Conservation (phyloP, 2,797 vertebrate species). For the Coranthus polyacanthus region DNA sequence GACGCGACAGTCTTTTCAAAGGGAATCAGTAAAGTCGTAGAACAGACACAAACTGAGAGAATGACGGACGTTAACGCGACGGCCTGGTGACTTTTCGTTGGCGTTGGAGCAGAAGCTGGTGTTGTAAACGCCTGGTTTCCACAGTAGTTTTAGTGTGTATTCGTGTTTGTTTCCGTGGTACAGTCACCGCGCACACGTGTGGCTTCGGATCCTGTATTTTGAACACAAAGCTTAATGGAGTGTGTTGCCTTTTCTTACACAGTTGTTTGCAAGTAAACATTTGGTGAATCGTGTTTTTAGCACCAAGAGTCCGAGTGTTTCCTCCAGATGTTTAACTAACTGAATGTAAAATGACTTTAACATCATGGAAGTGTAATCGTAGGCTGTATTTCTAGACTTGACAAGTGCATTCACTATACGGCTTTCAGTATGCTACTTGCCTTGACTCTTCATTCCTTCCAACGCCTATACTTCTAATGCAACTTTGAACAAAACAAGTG, state of each 20-base stretch:
- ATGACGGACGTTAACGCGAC: constrained; percentile 26
- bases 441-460: constrained; percentile 80
- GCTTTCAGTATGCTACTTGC: constrained; percentile 75
- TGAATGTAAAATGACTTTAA: constrained; percentile 80
- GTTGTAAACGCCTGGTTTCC: constrained; percentile 36
- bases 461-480: constrained; percentile 71
- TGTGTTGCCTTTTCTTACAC: constrained; percentile 59
- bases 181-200: constrained; percentile 49
- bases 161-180: constrained; percentile 67
- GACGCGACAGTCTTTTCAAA: no score
- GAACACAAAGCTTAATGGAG: constrained; percentile 61
- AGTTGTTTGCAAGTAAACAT: constrained; percentile 59
- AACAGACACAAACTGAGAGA: no score
- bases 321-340: constrained; percentile 72
- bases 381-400: constrained; percentile 72
- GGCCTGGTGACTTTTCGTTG: constrained; percentile 49
- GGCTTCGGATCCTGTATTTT: constrained; percentile 60
- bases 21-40: constrained; percentile 42
- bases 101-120: constrained; percentile 46
- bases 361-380: constrained; percentile 76
- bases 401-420: constrained; percentile 68
- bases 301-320: constrained; percentile 58
- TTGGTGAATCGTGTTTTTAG: constrained; percentile 63
- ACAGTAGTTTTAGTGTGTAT: constrained; percentile 59
- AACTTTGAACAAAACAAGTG: constrained; percentile 68